A percentile compares a stretch with the other conserved stretches of the same genome.
phyloP scores from a whole-genome alignment of 2,888 invertebrate species.

The Andrena bucephala region DNA sequence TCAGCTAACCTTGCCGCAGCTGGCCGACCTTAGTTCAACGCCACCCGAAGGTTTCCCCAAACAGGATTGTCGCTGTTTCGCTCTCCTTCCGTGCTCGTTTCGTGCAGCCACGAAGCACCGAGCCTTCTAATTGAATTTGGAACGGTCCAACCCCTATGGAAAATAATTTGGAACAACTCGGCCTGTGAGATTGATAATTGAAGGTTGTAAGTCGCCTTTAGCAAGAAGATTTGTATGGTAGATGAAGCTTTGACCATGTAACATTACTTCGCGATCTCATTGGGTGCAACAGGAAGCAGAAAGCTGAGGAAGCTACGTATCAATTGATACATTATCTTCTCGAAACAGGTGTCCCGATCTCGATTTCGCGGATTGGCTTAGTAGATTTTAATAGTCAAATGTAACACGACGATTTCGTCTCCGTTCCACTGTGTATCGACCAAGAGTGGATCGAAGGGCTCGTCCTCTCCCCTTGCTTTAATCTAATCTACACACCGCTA shows the following conservation, averaged over 20 bases:
- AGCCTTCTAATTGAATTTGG: constrained; percentile 33
- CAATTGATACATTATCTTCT: too few relatives aligned
- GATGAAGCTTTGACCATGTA: too few relatives aligned
- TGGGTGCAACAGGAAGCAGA: too few relatives aligned
- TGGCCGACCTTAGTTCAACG: neutral
- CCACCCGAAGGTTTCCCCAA: constrained; percentile 34
- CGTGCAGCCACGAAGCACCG: neutral
- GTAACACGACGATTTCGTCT: neutral
- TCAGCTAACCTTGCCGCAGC: constrained; percentile 60
- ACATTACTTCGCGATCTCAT: too few relatives aligned
- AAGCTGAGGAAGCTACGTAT: too few relatives aligned
- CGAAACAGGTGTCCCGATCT: too few relatives aligned
- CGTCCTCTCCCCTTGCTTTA: neutral
- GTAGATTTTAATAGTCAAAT: neutral
- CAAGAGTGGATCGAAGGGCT: neutral
- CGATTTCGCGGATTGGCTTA: neutral
- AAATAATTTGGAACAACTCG: constrained; percentile 1
- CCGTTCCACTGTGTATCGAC: neutral
- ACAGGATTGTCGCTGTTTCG: constrained; percentile 29
- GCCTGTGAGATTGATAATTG: constrained; percentile 15
- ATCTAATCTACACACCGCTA: constrained; percentile 11
- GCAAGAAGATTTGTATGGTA: too few relatives aligned
- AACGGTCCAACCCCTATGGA: neutral
- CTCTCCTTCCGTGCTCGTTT: constrained; percentile 1
- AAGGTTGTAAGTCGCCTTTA: neutral